Base-by-base conservation (phyloP, 2,113 vertebrate genomes). In the Cnemophilus loriae region DNA sequence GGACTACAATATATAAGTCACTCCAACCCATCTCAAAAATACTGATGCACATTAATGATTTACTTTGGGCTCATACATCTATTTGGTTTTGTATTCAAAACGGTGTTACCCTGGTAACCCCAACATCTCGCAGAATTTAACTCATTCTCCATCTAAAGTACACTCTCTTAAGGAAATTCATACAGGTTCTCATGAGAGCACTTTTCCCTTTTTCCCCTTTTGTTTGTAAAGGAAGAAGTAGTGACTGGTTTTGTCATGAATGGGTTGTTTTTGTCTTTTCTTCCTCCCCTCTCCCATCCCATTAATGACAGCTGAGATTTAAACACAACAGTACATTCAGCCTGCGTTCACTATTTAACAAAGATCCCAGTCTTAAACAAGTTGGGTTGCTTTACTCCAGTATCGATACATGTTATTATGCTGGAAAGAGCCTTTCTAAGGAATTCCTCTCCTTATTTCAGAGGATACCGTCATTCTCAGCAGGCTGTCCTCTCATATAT, bases 11-110 rank as follows among this genome's bases (percentile, higher is more conserved):
- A 75, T 91, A 5, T 70, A 57, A 77, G 95, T 91, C 96, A 91
- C 94, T 96, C 87, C 84, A 94, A 87, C 44, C 37, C 84, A 95
- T 92, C 80, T 97, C 93, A 91, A 76, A 90, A 94, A 90, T 77
- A 87, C 94, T 94, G 97, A 97, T 96, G 94, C 90, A 93, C 96
- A 97, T 98, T 97, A 98, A 98, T 98, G 96, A 98, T 98, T 98
- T 95, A 98, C 98, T 94, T 61, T 32, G 20, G 59, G n/a, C 68
- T 95, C 90, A 69, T 64, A 89, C 59, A 91, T 96, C 95, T 98
- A 5, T 98, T 98, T 98, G 97, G 95, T 97, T 83, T 97, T 10
- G 68, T 55, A 57, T 93, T 95, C 77, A 90, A 74, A 90, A 95
- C 3, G 46, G 32, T 30, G 97, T 98, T 97, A 87, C 98, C 97